Base-by-base conservation (phyloP, 2,797 vertebrate genomes). In the Loris lydekkerianus region DNA sequence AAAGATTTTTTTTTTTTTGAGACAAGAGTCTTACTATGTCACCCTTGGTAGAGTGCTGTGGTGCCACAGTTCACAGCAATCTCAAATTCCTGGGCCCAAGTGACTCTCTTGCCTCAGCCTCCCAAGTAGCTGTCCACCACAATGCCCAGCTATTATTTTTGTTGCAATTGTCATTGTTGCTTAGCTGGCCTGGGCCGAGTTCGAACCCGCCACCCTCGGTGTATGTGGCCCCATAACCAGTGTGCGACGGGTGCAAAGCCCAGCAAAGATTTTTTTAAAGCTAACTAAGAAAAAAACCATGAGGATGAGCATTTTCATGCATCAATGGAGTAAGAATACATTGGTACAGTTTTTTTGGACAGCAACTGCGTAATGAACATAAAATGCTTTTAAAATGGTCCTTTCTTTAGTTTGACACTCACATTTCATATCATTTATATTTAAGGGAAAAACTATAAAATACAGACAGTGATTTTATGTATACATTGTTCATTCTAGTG, bases 371-470 rank as follows among this genome's bases (percentile, higher is more conserved):
- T 78, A 61, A 73, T n/a, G 14, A 67, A 5, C 53, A 29, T n/a
- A 40, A 83, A 78, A 69, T 80, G 46, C 40, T 82, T 86, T 86
- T 58, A 73, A 86, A 83, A 89, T 78, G 14, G 15, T 61, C 70
- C n/a, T 76, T 80, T 76, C 78, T 70, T 29, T 65, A 82, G 11
- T 10, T 37, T 7, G 43, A 37, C 46, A 49, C 89, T n/a, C 69
- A 70, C 77, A 76, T 61, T 96, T 93, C 25, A 76, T 70, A 81
- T 78, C 3, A 85, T 43, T 80, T 86, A n/a, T n/a, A 46, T 63
- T 21, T 31, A 70, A 70, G n/a, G 60, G 6, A 8, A 91, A 82
- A 34, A 89, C 13, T 76, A n/a, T 37, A 87, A 94, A 94, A 58
- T 90, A 29, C 10, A 93, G 63, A 81, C 29, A 82, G 56, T 89